A percentile compares a stretch with the other conserved stretches of the same genome.
phyloP scores from a whole-genome alignment of 2,797 vertebrate genomes.

The Myotis myotis region DNA sequence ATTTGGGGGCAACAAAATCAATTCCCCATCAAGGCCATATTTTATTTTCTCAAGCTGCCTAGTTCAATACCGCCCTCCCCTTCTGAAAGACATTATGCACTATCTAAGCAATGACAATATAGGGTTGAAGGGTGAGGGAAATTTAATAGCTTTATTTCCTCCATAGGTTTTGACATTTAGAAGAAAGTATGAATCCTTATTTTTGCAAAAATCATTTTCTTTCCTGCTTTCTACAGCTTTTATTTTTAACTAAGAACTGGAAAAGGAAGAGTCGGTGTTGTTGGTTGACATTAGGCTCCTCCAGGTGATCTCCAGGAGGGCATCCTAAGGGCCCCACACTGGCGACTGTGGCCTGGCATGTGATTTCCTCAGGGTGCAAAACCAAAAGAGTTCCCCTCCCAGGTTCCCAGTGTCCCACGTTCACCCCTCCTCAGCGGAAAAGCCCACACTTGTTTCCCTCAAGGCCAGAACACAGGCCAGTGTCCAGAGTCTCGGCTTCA shows the following conservation, averaged over 20 bases:
- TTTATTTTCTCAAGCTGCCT: conserved; percentile 25
- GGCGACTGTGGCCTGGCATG: neutral
- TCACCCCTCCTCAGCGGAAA: fast-evolving
- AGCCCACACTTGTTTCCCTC: neutral
- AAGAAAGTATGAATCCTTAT: neutral
- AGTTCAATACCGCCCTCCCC: neutral
- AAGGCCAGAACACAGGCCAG: neutral
- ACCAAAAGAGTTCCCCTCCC: neutral
- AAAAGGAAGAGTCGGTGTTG: neutral
- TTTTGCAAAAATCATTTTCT: neutral
- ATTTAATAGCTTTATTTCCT: neutral
- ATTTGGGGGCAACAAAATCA: neutral
- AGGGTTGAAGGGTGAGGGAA: neutral
- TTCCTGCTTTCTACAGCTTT: neutral
- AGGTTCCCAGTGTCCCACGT: neutral
- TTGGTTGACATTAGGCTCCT: neutral
- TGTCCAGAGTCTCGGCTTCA: neutral
- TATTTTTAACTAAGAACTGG: neutral
- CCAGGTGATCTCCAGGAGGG: neutral
- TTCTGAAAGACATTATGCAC: neutral
- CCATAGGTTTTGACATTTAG: neutral
- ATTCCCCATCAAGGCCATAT: neutral
- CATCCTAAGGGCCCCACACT: neutral
- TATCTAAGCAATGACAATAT: neutral
- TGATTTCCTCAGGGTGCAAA: neutral